Base-by-base conservation (phyloP, 1,140 invertebrate genomes). In the Trypoxylus dichotomus region DNA sequence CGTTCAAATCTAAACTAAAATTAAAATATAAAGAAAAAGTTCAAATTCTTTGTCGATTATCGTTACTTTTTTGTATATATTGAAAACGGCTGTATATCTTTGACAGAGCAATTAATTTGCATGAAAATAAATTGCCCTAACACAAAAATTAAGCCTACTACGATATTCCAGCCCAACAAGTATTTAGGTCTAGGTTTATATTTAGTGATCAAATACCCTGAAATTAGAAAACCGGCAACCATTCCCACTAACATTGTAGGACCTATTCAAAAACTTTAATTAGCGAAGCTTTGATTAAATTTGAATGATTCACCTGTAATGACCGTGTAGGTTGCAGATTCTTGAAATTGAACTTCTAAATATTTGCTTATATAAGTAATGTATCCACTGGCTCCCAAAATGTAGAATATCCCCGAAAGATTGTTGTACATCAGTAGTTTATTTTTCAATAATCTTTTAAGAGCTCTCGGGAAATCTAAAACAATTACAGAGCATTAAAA, bases 91-190 rank as follows among this genome's bases (percentile, higher is more conserved):
- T 89, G 88, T 73, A 87, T 88, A 79, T 91, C 89, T 79, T 89
- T 88, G 1, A 89, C 89, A 0, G 89, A 86, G 82, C 93, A 95
- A 1, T 92, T 92, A 1, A 94, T 85, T 80, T 92, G 92, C 1
- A 92, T 90, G 78, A 92, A 93, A 1, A 88, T 87, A 24, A 93
- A 85, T 78, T 93, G 90, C 1, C 91, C 91, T 29, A 90, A 79
- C 0, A 93, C 88, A 8, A 90, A 91, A 60, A 93, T 84, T 0
- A 90, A 85, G 29, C 92, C 93, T 7, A 92, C 89, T 73, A 93
- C 86, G 1, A 94, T 90, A 83, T 94, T 94, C 92, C 93, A 94
- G 0, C 87, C 90, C 6, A 93, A 92, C 79, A 94, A 86, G 75
- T 90, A 90, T 32, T 92, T 86, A 0, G 93, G 92, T 75, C 88